phyloP scores from a whole-genome alignment of 92 coral and sea anemone genomes.

The Paramuricea clavata region DNA sequence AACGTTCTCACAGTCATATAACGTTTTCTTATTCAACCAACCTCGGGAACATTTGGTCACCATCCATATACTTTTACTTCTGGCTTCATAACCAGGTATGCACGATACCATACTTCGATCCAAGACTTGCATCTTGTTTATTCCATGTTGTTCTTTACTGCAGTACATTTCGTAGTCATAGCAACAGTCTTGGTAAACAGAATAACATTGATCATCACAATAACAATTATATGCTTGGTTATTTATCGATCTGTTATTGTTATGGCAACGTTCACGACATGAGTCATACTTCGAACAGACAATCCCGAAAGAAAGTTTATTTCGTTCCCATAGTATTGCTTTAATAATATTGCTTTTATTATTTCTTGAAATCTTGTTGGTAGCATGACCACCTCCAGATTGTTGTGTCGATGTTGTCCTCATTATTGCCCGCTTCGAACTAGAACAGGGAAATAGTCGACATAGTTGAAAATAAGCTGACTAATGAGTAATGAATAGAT shows the following conservation, averaged over 20 bases:
- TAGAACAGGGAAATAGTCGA: too few relatives aligned
- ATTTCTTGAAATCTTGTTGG: too few relatives aligned
- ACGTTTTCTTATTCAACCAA: neutral
- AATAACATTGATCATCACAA: conserved; percentile 22
- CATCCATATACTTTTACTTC: conserved; percentile 25
- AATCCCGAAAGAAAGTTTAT: neutral
- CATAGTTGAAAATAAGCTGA: too few relatives aligned
- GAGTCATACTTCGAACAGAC: conserved; percentile 2
- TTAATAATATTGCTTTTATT: too few relatives aligned
- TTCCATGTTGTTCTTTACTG: neutral
- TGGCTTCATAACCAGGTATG: neutral
- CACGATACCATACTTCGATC: conserved; percentile 13
- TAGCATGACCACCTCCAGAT: too few relatives aligned
- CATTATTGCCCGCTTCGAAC: too few relatives aligned
- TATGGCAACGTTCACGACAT: conserved; percentile 13
- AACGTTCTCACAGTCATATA: neutral
- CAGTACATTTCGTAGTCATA: conserved; percentile 10
- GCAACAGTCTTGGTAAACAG: conserved; percentile 23
- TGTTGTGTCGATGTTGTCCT: too few relatives aligned
- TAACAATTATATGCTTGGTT: conserved; percentile 13
- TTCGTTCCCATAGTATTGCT: neutral
- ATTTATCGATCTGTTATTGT: neutral
- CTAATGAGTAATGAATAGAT: too few relatives aligned
- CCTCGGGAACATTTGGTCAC: neutral
- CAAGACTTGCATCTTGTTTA: neutral